Conservation (phyloP, 30 jellyfish, hydroid and myxozoan species). For the Morbakka virulenta region DNA sequence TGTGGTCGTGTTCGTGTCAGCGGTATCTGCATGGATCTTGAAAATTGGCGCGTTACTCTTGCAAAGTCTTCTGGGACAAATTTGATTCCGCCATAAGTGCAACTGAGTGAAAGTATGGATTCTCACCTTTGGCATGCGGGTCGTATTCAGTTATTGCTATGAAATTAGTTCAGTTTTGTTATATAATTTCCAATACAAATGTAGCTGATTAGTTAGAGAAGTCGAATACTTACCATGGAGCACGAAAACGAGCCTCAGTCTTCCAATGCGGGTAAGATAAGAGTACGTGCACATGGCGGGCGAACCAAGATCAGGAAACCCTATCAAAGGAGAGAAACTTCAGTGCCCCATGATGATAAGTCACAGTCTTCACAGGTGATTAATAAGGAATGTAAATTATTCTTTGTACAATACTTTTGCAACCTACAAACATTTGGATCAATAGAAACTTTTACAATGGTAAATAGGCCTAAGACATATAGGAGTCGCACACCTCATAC, state of each 20-base stretch:
- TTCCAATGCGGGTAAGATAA: background rate
- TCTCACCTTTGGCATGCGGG: background rate
- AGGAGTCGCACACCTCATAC: no score
- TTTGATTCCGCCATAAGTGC: background rate
- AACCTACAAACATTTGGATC: no score
- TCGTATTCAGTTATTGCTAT: no score
- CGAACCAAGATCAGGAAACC: background rate
- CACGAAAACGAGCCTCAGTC: background rate
- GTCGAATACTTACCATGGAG: background rate
- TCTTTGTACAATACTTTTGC: no score
- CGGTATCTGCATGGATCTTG: background rate
- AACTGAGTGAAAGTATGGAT: background rate
- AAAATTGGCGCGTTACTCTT: background rate
- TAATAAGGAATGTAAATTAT: no score
- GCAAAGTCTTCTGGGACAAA: background rate
- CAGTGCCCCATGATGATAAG: background rate
- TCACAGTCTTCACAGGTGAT: background rate
- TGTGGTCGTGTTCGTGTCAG: no score
- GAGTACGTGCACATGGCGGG: slow-evolving; percentile 2
- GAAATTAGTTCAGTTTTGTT: no score
- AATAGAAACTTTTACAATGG: no score
- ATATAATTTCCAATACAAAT: background rate
- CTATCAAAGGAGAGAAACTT: background rate
- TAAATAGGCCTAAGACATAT: no score
- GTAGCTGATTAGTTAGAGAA: background rate